phyloP scores from a whole-genome alignment of 2,888 invertebrate species.

The Polyommatus icarus region DNA sequence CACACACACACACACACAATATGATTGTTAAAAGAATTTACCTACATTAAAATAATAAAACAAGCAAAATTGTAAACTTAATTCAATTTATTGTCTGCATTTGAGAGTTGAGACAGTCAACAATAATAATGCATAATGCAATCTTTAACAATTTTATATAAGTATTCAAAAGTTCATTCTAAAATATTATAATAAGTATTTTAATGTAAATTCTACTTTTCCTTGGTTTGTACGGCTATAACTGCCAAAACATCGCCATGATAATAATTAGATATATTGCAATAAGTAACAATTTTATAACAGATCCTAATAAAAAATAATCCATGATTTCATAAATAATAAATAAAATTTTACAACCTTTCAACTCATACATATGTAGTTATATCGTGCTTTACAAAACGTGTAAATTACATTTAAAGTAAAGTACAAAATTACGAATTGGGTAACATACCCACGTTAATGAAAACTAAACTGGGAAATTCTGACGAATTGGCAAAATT shows the following conservation, averaged over 20 bases:
- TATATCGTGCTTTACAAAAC: not conserved
- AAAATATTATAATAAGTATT: not conserved
- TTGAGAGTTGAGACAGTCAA: conserved; percentile 27
- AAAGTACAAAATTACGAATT: not conserved
- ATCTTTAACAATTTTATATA: not conserved
- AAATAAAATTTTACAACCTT: not conserved
- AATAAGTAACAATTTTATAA: not conserved
- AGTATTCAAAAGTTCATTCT: not conserved
- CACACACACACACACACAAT: no score
- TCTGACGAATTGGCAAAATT: not conserved
- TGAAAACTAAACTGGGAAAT: not conserved
- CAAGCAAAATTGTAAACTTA: not conserved
- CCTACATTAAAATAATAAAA: not conserved
- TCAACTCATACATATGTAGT: not conserved
- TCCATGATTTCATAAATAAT: not conserved
- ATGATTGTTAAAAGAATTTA: no score
- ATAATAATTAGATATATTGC: not conserved
- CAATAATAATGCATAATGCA: not conserved
- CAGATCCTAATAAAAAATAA: not conserved
- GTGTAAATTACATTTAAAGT: not conserved
- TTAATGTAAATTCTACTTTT: not conserved
- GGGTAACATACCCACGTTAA: not conserved
- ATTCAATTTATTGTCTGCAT: conserved; percentile 15
- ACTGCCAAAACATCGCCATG: not conserved
- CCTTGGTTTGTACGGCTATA: not conserved